A percentile compares a stretch with the other conserved stretches of the same genome.
Conservation (phyloP, 2,888 invertebrate species). For the Gerris lacustris region DNA sequence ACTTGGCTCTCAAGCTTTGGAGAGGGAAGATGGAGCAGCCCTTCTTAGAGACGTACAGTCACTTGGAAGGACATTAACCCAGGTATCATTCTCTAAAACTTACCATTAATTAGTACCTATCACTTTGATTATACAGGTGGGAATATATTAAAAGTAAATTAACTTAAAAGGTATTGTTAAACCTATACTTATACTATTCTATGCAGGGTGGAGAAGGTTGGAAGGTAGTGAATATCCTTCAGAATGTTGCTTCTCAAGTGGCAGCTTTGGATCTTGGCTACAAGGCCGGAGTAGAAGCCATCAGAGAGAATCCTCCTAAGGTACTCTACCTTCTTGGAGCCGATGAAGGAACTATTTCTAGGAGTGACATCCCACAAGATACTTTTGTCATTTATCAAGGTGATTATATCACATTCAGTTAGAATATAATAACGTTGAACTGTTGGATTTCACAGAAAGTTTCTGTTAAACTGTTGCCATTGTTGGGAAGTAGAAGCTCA, state of each 20-base stretch:
- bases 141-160: too few species aligned
- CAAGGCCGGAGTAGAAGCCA: conserved; percentile 53
- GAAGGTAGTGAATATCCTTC: conserved; percentile 85
- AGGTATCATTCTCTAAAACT: conserved; percentile 15
- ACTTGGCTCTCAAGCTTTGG: conserved; percentile 74
- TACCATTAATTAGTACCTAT: conserved; percentile 12
- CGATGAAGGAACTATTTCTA: conserved; percentile 69
- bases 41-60: conserved; percentile 62
- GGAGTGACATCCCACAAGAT: conserved; percentile 64
- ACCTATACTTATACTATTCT: conserved; percentile 1
- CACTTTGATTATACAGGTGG: neutral
- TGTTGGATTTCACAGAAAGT: neutral
- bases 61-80: conserved; percentile 41
- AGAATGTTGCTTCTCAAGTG: conserved; percentile 82
- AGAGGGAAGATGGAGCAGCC: conserved; percentile 62
- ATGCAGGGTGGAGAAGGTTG: conserved; percentile 42
- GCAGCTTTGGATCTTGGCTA: conserved; percentile 95
- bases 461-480: conserved; percentile 11
- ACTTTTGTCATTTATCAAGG: conserved; percentile 84
- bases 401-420: conserved; percentile 31
- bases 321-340: conserved; percentile 86
- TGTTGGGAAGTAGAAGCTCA: neutral
- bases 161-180: too few species aligned
- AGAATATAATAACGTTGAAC: neutral
- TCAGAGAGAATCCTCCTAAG: conserved; percentile 54